These are phyloP conservation scores for Gasterosteus aculeatus DNA, from an alignment of 2,113 vertebrate species.

Conservation along the genomic window DNA sequence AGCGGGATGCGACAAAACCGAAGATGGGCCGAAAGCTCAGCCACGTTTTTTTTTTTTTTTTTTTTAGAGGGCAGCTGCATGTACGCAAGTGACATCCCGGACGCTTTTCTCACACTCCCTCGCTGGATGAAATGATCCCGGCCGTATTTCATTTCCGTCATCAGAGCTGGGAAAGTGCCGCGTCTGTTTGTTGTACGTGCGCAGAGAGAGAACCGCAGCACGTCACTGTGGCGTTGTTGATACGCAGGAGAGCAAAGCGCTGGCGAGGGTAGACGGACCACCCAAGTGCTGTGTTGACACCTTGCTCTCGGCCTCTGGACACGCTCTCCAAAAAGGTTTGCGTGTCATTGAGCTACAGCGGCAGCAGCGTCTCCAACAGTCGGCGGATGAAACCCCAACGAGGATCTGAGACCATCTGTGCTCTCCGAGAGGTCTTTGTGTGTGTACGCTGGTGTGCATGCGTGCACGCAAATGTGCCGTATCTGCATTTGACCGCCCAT, in stretches of 20 bases:
- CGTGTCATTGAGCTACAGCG: slow-evolving; percentile 8
- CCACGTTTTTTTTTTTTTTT: slow-evolving; percentile 8
- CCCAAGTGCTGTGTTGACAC: slow-evolving; percentile 49
- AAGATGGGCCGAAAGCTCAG: slow-evolving; percentile 32
- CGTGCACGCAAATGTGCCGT: not conserved
- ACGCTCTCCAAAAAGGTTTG: slow-evolving; percentile 22
- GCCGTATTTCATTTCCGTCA: slow-evolving; percentile 55
- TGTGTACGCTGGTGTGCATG: not conserved
- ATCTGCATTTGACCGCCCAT: slow-evolving; percentile 4
- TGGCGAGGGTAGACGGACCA: slow-evolving; percentile 53
- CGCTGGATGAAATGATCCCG: slow-evolving; percentile 52
- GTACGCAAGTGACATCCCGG: slow-evolving; percentile 42
- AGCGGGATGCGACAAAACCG: slow-evolving; percentile 45
- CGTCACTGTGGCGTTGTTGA: slow-evolving; percentile 47
- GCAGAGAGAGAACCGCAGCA: slow-evolving; percentile 27
- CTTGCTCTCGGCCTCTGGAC: slow-evolving; percentile 22
- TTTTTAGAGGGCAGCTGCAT: slow-evolving; percentile 45
- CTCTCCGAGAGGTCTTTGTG: slow-evolving; percentile 7
- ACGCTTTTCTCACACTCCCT: slow-evolving; percentile 12
- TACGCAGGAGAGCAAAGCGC: slow-evolving; percentile 29
- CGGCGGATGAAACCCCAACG: slow-evolving; percentile 14
- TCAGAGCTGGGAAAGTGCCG: slow-evolving; percentile 48
- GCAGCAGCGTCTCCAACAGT: not conserved
- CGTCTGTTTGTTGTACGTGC: slow-evolving; percentile 50
- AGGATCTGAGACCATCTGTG: slow-evolving; percentile 7